These are phyloP conservation scores for Menidia menidia DNA, from an alignment of 2,797 vertebrate species.

Conservation along the genomic window DNA sequence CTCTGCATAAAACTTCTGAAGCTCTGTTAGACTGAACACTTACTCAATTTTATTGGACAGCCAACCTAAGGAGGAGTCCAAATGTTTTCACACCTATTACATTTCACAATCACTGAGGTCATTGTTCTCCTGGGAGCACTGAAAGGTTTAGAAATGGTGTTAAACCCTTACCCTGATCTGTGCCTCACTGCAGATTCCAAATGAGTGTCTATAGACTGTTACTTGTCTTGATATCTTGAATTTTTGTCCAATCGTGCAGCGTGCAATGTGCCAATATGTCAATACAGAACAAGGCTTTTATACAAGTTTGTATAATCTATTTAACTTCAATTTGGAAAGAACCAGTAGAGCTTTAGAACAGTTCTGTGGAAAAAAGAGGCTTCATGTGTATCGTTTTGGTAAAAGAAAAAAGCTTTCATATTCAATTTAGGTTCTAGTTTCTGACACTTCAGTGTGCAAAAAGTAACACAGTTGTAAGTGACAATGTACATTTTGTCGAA, in stretches of 20 bases:
- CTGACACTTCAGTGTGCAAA: neutral
- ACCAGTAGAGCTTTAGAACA: neutral
- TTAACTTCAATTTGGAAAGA: neutral
- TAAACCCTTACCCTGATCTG: constrained; percentile 4
- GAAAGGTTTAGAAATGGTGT: constrained; percentile 19
- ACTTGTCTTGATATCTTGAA: constrained; percentile 5
- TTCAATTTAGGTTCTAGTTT: neutral
- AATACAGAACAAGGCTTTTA: no score
- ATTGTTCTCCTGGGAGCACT: constrained; percentile 30
- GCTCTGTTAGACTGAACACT: constrained; percentile 7
- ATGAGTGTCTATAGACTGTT: constrained; percentile 8
- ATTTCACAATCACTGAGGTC: constrained; percentile 24
- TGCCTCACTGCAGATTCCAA: constrained; percentile 9
- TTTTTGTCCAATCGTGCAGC: constrained; percentile 8
- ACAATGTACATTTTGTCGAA: constrained; percentile 1
- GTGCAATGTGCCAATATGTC: neutral
- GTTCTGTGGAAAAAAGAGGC: neutral
- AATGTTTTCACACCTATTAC: constrained; percentile 27
- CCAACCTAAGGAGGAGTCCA: constrained; percentile 9
- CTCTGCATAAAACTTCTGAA: neutral
- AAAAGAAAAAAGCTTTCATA: neutral
- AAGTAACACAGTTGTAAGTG: neutral
- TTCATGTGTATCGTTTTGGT: neutral
- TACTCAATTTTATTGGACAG: constrained; percentile 24
- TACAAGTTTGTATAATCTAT: neutral